Percentiles rank a stretch among this genome's conserved stretches.
These are phyloP conservation scores for Hirtodrosophila trivittata DNA, from an alignment of 2,888 invertebrate genomes.

Conservation along the genomic window DNA sequence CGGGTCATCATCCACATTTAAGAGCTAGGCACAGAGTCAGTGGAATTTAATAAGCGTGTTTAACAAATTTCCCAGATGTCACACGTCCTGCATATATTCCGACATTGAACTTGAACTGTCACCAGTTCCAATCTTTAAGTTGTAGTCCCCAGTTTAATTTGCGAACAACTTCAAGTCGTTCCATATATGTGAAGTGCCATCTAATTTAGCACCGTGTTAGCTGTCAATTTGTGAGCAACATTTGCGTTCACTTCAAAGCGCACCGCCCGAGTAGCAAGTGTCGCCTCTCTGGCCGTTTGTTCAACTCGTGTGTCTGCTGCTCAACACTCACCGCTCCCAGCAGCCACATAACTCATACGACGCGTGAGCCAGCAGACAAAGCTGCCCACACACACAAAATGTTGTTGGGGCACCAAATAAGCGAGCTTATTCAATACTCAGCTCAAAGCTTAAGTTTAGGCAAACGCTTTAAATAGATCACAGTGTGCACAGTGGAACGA, in stretches of 20 bases:
- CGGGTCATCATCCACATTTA: constrained; percentile 30
- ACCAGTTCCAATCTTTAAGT: constrained; percentile 30
- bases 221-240: constrained; percentile 66
- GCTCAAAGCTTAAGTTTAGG: constrained; percentile 23
- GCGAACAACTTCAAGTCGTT: constrained; percentile 33
- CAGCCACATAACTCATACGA: constrained; percentile 60
- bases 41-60: constrained; percentile 79
- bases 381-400: constrained; percentile 45
- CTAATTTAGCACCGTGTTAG: constrained; percentile 72
- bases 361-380: constrained; percentile 43
- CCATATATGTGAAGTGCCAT: constrained; percentile 52
- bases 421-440: constrained; percentile 8
- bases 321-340: constrained; percentile 6
- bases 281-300: constrained; percentile 46
- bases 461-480: constrained; percentile 14
- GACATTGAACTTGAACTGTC: constrained; percentile 71
- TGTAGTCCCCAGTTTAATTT: constrained; percentile 40
- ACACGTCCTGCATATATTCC: constrained; percentile 23
- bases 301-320: constrained; percentile 39
- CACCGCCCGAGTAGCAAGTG: constrained; percentile 62
- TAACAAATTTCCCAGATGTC: constrained; percentile 69
- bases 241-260: constrained; percentile 62
- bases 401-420: constrained; percentile 3
- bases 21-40: constrained; percentile 11
- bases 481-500: constrained; percentile 3